Percentiles rank a stretch among this genome's conserved stretches.
Conservation (phyloP, 2,797 vertebrate genomes). For the Emys orbicularis region DNA sequence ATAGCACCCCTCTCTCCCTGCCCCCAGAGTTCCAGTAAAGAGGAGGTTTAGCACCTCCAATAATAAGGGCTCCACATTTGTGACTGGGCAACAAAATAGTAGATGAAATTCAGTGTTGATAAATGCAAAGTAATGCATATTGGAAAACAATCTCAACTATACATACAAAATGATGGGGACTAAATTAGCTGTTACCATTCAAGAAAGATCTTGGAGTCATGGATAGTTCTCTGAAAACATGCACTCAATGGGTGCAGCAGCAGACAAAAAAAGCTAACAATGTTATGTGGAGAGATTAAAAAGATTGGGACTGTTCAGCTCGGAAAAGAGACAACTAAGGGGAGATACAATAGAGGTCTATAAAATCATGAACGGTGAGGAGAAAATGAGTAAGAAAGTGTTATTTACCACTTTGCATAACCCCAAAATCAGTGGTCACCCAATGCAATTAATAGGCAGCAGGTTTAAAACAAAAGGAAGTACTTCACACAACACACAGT, state of each 20-base stretch:
- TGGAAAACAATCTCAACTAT: neutral
- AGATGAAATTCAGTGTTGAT: neutral
- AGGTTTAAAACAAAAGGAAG: neutral
- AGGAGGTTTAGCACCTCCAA: neutral
- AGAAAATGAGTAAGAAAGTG: neutral
- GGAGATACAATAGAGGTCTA: neutral
- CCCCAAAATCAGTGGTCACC: neutral
- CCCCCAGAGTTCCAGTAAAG: neutral
- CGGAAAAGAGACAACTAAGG: neutral
- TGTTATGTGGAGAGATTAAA: too few relatives aligned
- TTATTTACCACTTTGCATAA: neutral
- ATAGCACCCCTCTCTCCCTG: rapidly evolving
- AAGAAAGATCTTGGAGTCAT: neutral
- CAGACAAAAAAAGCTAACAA: neutral
- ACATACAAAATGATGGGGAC: neutral
- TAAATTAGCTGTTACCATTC: neutral
- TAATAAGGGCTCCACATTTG: neutral
- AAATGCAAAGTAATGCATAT: neutral
- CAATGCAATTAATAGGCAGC: neutral
- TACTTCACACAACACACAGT: neutral
- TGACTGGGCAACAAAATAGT: neutral
- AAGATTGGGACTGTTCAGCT: neutral
- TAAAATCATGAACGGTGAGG: neutral
- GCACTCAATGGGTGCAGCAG: neutral
- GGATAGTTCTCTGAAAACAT: neutral